Base-by-base conservation (phyloP, 2,797 vertebrate species). In the Phaenicophaeus curvirostris region DNA sequence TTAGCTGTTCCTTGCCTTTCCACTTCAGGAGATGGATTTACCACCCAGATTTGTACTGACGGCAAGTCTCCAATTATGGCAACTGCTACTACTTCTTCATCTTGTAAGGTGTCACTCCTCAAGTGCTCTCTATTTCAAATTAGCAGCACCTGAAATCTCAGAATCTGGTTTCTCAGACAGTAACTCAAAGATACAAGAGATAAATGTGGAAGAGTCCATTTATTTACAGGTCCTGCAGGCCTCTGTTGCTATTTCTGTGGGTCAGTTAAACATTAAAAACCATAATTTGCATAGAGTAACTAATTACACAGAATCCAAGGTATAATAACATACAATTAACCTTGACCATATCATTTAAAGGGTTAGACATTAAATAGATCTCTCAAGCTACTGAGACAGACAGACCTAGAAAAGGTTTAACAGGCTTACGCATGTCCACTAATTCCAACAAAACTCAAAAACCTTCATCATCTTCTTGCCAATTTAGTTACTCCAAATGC, bases 141-240 rank as follows among this genome's bases (percentile, higher is more conserved):
- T 1, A 81, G 73, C 51, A 88, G 77, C 59, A 62, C 35, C 50
- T 50, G n/a, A 28, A 61, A 50, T n/a, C n/a, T 17, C 69, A 53
- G 41, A 54, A 20, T 20, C 71, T 58, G n/a, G 12, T 30, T 89
- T 78, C 39, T 44, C 73, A 75, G 35, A 82, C 15, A 82, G 54
- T 51, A 86, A 31, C 84, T 57, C 58, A 37, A 61, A 71, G 94
- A 54, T 10, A 61, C 80, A 61, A 41, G 21, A 54, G 42, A 41
- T 2, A 9, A 46, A 16, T 2, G 6, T 0, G 15, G 28, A 74
- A 67, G 20, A 67, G 51, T 14, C 7, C 51, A 13, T 30, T 25
- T 5, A 48, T 8, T 39, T 39, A 39, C 39, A 83, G 78, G 71
- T 59, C 54, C 67, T 81, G 46, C 44, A 78, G 73, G 89, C 55